A percentile compares a stretch with the other conserved stretches of the same genome.
Conservation (phyloP, 1,140 invertebrate genomes). For the Wiebesia pumilae region DNA sequence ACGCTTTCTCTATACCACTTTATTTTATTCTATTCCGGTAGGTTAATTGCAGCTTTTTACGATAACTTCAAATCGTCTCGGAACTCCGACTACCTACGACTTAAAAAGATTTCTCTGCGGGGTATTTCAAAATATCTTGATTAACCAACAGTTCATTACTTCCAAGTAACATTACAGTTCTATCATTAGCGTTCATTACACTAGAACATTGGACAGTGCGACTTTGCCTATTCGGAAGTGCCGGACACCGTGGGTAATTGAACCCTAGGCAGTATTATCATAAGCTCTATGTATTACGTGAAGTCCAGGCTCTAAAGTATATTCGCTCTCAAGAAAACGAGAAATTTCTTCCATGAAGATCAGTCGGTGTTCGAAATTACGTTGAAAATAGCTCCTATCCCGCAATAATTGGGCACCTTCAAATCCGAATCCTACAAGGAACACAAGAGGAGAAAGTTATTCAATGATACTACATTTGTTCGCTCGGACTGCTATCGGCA, state of each 20-base stretch:
- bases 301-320: background rate
- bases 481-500: background rate
- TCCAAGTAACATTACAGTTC: background rate
- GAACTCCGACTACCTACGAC: background rate
- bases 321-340: too few relatives aligned
- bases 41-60: background rate
- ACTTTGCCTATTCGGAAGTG: background rate
- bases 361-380: too few relatives aligned
- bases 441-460: background rate
- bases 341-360: too few relatives aligned
- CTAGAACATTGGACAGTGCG: background rate
- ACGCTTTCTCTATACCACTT: constrained; percentile 12
- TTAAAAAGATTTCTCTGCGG: background rate
- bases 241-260: background rate
- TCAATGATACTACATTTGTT: background rate
- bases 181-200: background rate
- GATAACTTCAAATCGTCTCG: background rate
- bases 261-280: background rate
- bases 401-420: background rate
- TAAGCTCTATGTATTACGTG: background rate
- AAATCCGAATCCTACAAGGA: background rate
- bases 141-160: background rate
- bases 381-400: background rate
- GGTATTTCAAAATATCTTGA: background rate
- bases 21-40: background rate